A percentile compares a stretch with the other conserved stretches of the same genome.
Conservation (phyloP, 2,888 invertebrate species). For the Automeris io region DNA sequence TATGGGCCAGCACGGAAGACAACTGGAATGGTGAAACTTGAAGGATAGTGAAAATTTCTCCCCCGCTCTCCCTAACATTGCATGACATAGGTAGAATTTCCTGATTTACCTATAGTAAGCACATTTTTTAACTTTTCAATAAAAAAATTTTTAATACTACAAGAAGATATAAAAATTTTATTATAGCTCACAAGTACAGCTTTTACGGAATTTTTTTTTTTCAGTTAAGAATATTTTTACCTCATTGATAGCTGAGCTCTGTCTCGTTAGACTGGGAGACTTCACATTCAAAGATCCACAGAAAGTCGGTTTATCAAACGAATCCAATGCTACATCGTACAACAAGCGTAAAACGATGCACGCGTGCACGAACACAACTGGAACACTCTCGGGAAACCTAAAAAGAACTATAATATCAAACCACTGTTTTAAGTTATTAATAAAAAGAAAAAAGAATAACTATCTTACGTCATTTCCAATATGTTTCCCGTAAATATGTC, state of each 20-base stretch:
- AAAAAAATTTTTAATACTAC: too few relatives aligned
- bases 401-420: conserved; percentile 14
- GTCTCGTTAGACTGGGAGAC: conserved; percentile 79
- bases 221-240: too few relatives aligned
- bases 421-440: background rate
- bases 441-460: background rate
- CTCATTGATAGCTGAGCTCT: conserved; percentile 79
- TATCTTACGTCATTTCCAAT: conserved; percentile 79
- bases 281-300: conserved; percentile 81
- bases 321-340: conserved; percentile 96
- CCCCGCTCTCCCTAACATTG: too few relatives aligned
- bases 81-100: too few relatives aligned
- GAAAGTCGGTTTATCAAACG: conserved; percentile 92
- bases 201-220: too few relatives aligned
- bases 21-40: too few relatives aligned
- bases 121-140: too few relatives aligned
- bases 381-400: conserved; percentile 84
- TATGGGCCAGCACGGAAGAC: too few relatives aligned
- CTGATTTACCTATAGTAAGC: too few relatives aligned
- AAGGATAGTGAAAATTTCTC: too few relatives aligned
- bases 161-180: too few relatives aligned
- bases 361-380: conserved; percentile 87
- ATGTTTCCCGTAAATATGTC: conserved; percentile 87
- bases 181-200: too few relatives aligned
- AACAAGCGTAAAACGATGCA: conserved; percentile 91